Evolutionary conservation across 2,113 vertebrate genomes (phyloP), one percentile per base, ranked within the genome.

Genomic region (Semnornis frantzii): DNA sequence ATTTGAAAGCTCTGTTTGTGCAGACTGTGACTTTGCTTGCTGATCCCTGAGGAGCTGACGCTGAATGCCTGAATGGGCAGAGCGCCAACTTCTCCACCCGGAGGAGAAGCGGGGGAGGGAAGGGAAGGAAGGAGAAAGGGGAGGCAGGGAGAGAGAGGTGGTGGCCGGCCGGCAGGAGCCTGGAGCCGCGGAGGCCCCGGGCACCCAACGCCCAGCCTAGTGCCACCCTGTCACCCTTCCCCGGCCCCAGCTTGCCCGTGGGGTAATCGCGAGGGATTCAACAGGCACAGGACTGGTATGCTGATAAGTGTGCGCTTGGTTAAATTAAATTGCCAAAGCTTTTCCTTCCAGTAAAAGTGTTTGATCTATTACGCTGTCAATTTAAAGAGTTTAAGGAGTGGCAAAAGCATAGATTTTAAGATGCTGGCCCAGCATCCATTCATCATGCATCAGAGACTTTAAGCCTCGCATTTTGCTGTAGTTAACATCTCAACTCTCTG

Each of bases 1-100:
- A 99, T 99, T 99, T 99, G 98, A 99, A 99, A 99, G 98, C 98
- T 98, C 99, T 99, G 98, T 98, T 99, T 98, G 98, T 98, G 98
- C 98, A 98, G 98, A 97, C 98, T 98, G 98, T 98, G 98, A 99
- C 99, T 99, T 98, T 98, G 98, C 98, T 96, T 98, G 98, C 98
- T 98, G 98, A 98, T 99, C 99, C 98, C 99, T 82, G 97, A 99
- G 98, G 99, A 98, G 97, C 97, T 92, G 78, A 93, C 93, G 95
- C 98, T 98, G 97, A 98, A 98, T 98, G 98, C 98, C 98, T 98
- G 97, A 97, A 90, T 97, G 95, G 98, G 98, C 98, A 98, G 97
- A 15, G 82, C 95, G 98, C 98, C 98, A 98, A 98, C 97, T 97
- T 97, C 96, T 94, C 96, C 71, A 93, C 97, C 88, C 92, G 93